Evolutionary conservation across 2,888 invertebrate genomes (phyloP).

Genomic region (Apeira syringaria): DNA sequence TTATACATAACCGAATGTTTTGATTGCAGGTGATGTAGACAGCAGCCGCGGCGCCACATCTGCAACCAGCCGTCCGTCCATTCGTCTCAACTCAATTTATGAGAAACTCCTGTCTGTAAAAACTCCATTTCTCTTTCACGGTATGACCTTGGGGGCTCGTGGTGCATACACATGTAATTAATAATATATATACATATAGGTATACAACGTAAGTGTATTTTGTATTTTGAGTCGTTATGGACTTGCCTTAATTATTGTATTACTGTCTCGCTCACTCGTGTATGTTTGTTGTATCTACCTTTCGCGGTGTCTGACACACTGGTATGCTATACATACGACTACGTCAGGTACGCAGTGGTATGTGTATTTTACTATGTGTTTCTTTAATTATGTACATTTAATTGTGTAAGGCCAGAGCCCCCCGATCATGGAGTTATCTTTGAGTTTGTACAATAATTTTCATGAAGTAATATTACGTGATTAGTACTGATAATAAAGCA

Average conservation of each 20-base stretch:
- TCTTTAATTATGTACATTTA: neutral
- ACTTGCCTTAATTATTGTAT: no score
- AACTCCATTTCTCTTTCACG: slow-evolving; percentile 23
- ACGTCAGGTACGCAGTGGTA: no score
- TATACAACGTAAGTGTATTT: no score
- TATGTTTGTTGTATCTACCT: no score
- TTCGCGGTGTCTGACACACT: no score
- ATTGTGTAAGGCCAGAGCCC: slow-evolving; percentile 1
- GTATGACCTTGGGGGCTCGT: slow-evolving; percentile 23
- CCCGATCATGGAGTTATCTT: slow-evolving; percentile 13
- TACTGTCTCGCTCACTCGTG: no score
- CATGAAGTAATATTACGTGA: slow-evolving; percentile 8
- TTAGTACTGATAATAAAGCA: slow-evolving; percentile 1
- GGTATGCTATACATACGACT: no score
- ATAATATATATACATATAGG: no score
- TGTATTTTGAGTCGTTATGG: no score
- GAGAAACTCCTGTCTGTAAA: slow-evolving; percentile 24
- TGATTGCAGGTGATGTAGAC: slow-evolving; percentile 71
- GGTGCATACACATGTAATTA: no score
- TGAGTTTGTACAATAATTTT: slow-evolving; percentile 19
- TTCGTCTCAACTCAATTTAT: slow-evolving; percentile 53
- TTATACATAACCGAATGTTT: no score
- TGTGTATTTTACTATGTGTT: no score
- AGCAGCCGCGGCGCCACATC: slow-evolving; percentile 27
- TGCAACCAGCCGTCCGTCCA: slow-evolving; percentile 74